phyloP scores from a whole-genome alignment of 53 echinoderm and acorn worm species.

The Actinopyga echinites region DNA sequence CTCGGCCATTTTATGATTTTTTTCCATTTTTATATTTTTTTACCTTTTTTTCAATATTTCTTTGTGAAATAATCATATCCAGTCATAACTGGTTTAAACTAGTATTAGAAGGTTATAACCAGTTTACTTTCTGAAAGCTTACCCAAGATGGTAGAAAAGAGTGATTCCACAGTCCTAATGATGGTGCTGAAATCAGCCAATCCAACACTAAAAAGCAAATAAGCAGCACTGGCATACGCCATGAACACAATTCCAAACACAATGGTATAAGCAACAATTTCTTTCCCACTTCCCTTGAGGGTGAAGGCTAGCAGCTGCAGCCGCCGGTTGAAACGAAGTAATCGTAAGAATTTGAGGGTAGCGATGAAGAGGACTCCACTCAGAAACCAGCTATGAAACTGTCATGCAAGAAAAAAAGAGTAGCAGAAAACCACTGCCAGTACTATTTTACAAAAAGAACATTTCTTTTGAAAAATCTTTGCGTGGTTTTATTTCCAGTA shows the following conservation, averaged over 20 bases:
- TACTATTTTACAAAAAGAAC: no score
- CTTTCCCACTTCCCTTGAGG: constrained; percentile 59
- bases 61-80: no score
- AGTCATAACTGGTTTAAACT: no score
- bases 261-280: constrained; percentile 69
- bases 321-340: constrained; percentile 87
- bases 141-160: constrained; percentile 95
- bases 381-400: constrained; percentile 73
- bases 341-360: constrained; percentile 81
- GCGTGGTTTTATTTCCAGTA: no score
- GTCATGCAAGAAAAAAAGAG: not conserved
- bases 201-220: constrained; percentile 54
- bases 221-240: constrained; percentile 68
- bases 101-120: no score
- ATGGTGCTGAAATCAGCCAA: constrained; percentile 70
- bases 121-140: no score
- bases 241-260: constrained; percentile 81
- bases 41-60: no score
- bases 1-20: no score
- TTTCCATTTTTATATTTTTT: no score
- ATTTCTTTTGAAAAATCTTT: no score
- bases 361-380: constrained; percentile 78
- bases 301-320: constrained; percentile 80
- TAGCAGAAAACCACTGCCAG: not conserved
- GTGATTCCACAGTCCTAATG: constrained; percentile 73